Percentiles rank a stretch among this genome's conserved stretches.
phyloP scores from a whole-genome alignment of 2,797 vertebrate species.

The Chromis chromis region DNA sequence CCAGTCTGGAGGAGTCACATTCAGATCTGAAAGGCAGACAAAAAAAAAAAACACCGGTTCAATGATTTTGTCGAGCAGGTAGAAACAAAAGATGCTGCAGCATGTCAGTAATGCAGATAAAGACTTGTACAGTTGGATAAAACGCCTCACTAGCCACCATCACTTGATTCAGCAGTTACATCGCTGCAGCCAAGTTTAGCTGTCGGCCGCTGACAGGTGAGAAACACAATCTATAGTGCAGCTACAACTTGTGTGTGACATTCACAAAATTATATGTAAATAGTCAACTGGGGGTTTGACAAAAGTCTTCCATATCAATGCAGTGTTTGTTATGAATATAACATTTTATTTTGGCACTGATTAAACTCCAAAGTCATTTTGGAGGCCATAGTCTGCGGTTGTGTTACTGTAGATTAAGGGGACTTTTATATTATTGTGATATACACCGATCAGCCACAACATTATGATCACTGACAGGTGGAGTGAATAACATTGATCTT shows the following conservation, averaged over 20 bases:
- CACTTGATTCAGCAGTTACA: slow-evolving; percentile 58
- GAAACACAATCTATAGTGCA: slow-evolving; percentile 25
- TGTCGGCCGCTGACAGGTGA: slow-evolving; percentile 13
- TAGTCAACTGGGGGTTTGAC: slow-evolving; percentile 7
- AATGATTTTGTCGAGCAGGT: slow-evolving; percentile 35
- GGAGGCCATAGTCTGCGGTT: background rate
- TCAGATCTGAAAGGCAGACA: slow-evolving; percentile 87
- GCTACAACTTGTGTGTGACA: slow-evolving; percentile 19
- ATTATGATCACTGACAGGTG: too few relatives aligned
- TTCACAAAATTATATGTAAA: slow-evolving; percentile 16
- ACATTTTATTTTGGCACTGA: slow-evolving; percentile 2
- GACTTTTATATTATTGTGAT: too few relatives aligned
- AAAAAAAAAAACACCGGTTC: slow-evolving; percentile 60
- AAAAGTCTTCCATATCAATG: background rate
- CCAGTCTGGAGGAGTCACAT: slow-evolving; percentile 83
- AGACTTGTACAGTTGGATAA: slow-evolving; percentile 44
- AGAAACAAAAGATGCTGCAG: slow-evolving; percentile 37
- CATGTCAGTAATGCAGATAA: slow-evolving; percentile 30
- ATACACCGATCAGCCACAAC: too few relatives aligned
- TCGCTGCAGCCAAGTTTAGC: slow-evolving; percentile 29
- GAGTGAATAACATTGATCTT: too few relatives aligned
- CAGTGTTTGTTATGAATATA: slow-evolving; percentile 3
- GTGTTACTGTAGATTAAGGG: too few relatives aligned
- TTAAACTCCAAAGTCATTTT: slow-evolving; percentile 5
- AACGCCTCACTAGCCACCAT: slow-evolving; percentile 49